A percentile compares a stretch with the other conserved stretches of the same genome.
These are phyloP conservation scores for Rattus rattus DNA, from an alignment of 2,113 vertebrate species.

Conservation along the genomic window DNA sequence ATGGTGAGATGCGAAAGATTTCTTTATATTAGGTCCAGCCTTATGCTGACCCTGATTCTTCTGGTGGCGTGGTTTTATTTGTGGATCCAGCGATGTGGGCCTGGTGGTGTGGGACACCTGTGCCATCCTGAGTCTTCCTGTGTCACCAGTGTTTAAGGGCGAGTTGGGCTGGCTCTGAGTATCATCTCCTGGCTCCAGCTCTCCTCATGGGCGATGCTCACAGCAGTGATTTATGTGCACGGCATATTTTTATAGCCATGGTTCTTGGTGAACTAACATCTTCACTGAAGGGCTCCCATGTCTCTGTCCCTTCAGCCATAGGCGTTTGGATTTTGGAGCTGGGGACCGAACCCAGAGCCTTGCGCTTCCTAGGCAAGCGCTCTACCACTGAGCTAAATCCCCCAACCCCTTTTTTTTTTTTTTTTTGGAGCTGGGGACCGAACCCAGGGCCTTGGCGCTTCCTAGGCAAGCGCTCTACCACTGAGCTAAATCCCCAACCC, in stretches of 20 bases:
- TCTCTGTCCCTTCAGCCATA: neutral
- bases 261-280: neutral
- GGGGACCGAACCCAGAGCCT: too few relatives aligned
- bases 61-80: neutral
- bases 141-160: neutral
- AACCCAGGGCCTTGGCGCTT: too few relatives aligned
- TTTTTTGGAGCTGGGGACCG: too few relatives aligned
- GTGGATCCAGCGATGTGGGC: too few relatives aligned
- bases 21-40: neutral
- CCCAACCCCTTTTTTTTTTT: too few relatives aligned
- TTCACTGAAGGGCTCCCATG: neutral
- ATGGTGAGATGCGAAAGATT: neutral
- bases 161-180: neutral
- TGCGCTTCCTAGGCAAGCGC: too few relatives aligned
- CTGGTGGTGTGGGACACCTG: neutral
- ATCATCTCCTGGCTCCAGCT: neutral
- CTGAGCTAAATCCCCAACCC: too few relatives aligned
- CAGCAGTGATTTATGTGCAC: too few relatives aligned
- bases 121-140: neutral
- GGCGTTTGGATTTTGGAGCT: too few relatives aligned
- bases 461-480: too few relatives aligned
- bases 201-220: neutral
- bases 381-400: too few relatives aligned
- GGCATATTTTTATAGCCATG: neutral
- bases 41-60: neutral